These are phyloP conservation scores for Pachliopta kotzebuea DNA, from an alignment of 2,888 invertebrate species.

Conservation along the genomic window DNA sequence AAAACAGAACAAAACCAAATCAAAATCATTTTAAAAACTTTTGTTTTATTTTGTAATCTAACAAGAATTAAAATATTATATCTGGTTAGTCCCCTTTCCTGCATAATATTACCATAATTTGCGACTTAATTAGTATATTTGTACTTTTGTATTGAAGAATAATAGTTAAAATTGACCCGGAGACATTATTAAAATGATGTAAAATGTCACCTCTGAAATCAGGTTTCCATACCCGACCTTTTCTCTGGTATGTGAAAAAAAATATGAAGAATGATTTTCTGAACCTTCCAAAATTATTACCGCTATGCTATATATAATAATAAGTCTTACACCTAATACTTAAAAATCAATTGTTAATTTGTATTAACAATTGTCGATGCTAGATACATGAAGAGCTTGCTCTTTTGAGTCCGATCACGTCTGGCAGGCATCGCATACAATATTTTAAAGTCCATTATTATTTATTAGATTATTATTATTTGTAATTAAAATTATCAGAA, in stretches of 20 bases:
- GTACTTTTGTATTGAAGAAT: slow-evolving; percentile 2
- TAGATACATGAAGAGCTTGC: too few relatives aligned
- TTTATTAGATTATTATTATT: too few relatives aligned
- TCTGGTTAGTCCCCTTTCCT: not conserved
- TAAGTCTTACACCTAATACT: too few relatives aligned
- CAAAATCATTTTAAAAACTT: not conserved
- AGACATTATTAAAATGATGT: slow-evolving; percentile 5
- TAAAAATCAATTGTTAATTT: too few relatives aligned
- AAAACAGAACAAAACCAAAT: not conserved
- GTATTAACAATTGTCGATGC: too few relatives aligned
- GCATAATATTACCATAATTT: not conserved
- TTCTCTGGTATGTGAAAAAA: slow-evolving; percentile 5
- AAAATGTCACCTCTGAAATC: slow-evolving; percentile 23
- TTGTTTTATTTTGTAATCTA: not conserved
- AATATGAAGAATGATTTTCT: too few relatives aligned
- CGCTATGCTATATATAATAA: too few relatives aligned
- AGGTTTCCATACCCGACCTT: slow-evolving; percentile 8
- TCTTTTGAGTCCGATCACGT: too few relatives aligned
- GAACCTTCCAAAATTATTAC: too few relatives aligned
- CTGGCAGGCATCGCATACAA: too few relatives aligned
- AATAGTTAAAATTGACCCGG: slow-evolving; percentile 3
- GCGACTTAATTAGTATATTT: not conserved
- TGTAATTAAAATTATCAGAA: not conserved
- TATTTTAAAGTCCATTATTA: too few relatives aligned
- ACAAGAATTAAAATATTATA: not conserved